Percentiles rank a stretch among this genome's conserved stretches.
These are phyloP conservation scores for Bombylius discolor DNA, from an alignment of 2,888 invertebrate genomes.

Conservation along the genomic window DNA sequence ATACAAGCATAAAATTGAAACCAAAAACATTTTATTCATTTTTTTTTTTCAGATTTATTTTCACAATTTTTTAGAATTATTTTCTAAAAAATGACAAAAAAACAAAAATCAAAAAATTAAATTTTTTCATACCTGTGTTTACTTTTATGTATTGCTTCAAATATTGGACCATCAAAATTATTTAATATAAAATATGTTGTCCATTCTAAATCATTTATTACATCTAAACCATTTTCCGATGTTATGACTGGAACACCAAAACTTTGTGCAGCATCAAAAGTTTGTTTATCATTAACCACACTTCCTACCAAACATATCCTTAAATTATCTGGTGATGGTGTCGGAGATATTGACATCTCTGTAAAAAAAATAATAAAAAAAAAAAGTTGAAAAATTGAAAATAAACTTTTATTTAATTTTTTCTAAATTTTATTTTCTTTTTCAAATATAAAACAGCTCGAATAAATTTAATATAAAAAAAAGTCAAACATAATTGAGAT, in stretches of 20 bases:
- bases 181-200: constrained; percentile 57
- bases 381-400: too few relatives aligned
- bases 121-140: constrained; percentile 41
- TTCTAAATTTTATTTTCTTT: too few relatives aligned
- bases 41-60: too few relatives aligned
- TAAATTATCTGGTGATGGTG: constrained; percentile 37
- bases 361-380: constrained; percentile 4
- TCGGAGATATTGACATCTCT: constrained; percentile 28
- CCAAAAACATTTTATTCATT: too few relatives aligned
- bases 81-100: too few relatives aligned
- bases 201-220: constrained; percentile 42
- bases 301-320: constrained; percentile 52
- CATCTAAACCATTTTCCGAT: constrained; percentile 49
- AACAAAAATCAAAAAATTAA: too few relatives aligned
- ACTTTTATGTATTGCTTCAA: constrained; percentile 47
- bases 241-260: constrained; percentile 50
- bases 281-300: constrained; percentile 40
- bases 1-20: too few relatives aligned
- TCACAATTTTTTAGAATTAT: too few relatives aligned
- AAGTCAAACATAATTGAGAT: too few relatives aligned
- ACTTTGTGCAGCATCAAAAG: constrained; percentile 45
- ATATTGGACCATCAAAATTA: constrained; percentile 54
- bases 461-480: too few relatives aligned
- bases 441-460: too few relatives aligned
- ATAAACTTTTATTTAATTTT: too few relatives aligned